These are phyloP conservation scores for Drosophila malerkotliana DNA, from an alignment of 1,140 invertebrate species.

Conservation along the genomic window DNA sequence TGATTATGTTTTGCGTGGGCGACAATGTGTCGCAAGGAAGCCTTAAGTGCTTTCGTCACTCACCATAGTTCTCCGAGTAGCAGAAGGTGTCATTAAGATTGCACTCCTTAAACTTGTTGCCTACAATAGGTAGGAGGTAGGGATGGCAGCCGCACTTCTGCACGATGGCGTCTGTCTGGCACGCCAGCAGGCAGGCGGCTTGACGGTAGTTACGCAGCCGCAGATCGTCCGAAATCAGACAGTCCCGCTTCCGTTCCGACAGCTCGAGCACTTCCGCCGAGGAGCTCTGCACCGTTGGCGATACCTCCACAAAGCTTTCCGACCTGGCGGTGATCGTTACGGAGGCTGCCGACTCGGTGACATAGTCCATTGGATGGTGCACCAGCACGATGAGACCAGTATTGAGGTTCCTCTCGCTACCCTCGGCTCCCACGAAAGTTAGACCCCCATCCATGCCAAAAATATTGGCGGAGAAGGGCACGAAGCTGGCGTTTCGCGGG, in stretches of 20 bases:
- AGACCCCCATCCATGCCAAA: conserved; percentile 79
- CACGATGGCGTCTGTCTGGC: conserved; percentile 68
- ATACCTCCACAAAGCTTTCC: conserved; percentile 80
- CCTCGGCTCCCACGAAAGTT: conserved; percentile 71
- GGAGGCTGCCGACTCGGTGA: conserved; percentile 71
- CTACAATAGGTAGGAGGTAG: conserved; percentile 67
- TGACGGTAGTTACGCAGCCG: conserved; percentile 68
- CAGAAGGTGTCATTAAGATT: conserved; percentile 76
- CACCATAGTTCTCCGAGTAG: conserved; percentile 74
- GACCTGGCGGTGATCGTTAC: conserved; percentile 77
- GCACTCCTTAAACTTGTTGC: conserved; percentile 64
- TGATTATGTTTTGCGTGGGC: neutral
- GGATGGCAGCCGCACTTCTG: conserved; percentile 74
- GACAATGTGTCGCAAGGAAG: neutral
- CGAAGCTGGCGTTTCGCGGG: conserved; percentile 72
- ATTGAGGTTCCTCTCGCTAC: conserved; percentile 69
- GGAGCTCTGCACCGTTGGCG: conserved; percentile 75
- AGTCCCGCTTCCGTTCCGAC: conserved; percentile 68
- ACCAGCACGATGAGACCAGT: conserved; percentile 76
- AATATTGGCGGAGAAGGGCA: conserved; percentile 80
- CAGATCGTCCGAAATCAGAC: conserved; percentile 71
- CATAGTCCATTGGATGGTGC: conserved; percentile 80
- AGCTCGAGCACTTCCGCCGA: conserved; percentile 74
- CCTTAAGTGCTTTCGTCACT: conserved; percentile 4
- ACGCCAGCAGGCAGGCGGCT: conserved; percentile 67